These are phyloP conservation scores for Psylliodes chrysocephalus DNA, from an alignment of 2,888 invertebrate species.

Conservation along the genomic window DNA sequence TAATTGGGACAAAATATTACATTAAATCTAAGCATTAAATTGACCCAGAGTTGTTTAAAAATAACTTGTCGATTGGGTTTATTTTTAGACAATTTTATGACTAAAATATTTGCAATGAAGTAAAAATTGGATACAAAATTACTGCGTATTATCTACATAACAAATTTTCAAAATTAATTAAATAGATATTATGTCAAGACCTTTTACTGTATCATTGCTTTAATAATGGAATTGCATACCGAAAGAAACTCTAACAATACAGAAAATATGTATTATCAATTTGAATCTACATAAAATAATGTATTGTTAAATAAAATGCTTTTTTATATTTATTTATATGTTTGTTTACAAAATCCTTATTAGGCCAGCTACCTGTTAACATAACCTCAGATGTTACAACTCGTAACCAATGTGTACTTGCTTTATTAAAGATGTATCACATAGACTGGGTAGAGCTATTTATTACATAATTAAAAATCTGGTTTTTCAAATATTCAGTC, in stretches of 20 bases:
- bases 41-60: conserved; percentile 2
- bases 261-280: too few species aligned
- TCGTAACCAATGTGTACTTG: too few species aligned
- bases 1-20: conserved; percentile 7
- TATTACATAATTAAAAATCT: too few species aligned
- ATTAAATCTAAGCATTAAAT: too few species aligned
- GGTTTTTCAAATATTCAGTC: too few species aligned
- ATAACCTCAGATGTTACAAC: neutral
- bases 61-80: conserved; percentile 9
- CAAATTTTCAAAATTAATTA: neutral
- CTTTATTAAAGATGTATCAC: too few species aligned
- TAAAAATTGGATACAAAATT: neutral
- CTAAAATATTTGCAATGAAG: neutral
- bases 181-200: neutral
- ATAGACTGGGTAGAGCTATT: too few species aligned
- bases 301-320: too few species aligned
- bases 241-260: too few species aligned
- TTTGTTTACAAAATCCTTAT: conserved; percentile 43
- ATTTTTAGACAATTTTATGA: conserved; percentile 12
- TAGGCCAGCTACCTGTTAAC: conserved; percentile 45
- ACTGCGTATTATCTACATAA: neutral
- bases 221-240: too few species aligned
- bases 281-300: too few species aligned
- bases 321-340: neutral
- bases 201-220: too few species aligned